Percentiles rank a stretch among this genome's conserved stretches.
phyloP scores from a whole-genome alignment of 2,797 vertebrate genomes.

The Rhinella marina region DNA sequence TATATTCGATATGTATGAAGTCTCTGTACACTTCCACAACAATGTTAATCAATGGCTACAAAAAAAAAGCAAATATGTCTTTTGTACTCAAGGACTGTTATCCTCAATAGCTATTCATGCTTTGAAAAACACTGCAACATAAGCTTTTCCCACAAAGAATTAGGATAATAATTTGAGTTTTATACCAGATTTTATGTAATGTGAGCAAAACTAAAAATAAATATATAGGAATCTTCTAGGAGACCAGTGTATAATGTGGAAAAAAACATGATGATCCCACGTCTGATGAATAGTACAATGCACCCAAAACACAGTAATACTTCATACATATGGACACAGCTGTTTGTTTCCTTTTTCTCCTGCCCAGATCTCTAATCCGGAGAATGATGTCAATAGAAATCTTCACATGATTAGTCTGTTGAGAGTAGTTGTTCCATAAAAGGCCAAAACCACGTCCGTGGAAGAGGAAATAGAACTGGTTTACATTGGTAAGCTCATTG shows the following conservation, averaged over 20 bases:
- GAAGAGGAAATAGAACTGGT: not conserved
- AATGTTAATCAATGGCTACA: constrained; percentile 13
- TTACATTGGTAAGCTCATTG: not conserved
- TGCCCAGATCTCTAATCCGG: not conserved
- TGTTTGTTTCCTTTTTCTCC: not conserved
- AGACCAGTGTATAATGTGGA: not conserved
- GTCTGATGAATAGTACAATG: not conserved
- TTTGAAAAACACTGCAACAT: constrained; percentile 20
- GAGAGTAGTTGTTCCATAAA: not conserved
- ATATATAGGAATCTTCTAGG: not conserved
- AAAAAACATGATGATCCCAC: not conserved
- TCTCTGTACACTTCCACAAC: not conserved
- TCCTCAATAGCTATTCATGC: not conserved
- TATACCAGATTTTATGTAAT: not conserved
- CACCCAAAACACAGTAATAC: not conserved
- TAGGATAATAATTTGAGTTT: not conserved
- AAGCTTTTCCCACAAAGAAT: constrained; percentile 3
- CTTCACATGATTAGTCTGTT: not conserved
- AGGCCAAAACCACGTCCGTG: not conserved
- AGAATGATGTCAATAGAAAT: not conserved
- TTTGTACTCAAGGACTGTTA: not conserved
- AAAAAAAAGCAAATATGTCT: constrained; percentile 9
- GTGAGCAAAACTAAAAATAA: constrained; percentile 5
- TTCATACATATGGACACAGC: not conserved
- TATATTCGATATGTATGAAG: constrained; percentile 8